phyloP scores from a whole-genome alignment of 2,888 invertebrate genomes.

The Entomobrya proxima region DNA sequence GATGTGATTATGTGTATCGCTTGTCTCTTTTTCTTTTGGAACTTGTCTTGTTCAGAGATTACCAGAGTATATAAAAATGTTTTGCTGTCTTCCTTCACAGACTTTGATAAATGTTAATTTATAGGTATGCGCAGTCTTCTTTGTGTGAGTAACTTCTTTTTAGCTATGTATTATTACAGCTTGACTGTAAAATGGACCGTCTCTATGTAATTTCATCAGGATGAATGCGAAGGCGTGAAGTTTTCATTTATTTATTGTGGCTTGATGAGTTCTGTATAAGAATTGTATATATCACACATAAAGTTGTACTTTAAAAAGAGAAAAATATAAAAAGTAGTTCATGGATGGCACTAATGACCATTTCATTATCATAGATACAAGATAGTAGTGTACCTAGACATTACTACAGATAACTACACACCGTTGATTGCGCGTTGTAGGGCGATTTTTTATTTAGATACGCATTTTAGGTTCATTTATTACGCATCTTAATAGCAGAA shows the following conservation, averaged over 20 bases:
- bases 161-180: not conserved
- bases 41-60: constrained; percentile 41
- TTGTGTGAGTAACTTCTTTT: not conserved
- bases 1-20: constrained; percentile 22
- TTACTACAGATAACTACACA: not conserved
- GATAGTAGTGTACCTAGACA: not conserved
- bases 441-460: constrained; percentile 8
- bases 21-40: not conserved
- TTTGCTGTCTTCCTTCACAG: constrained; percentile 14
- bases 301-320: not conserved
- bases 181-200: not conserved
- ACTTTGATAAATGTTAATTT: constrained; percentile 40
- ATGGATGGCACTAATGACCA: constrained; percentile 50
- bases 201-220: constrained; percentile 30
- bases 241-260: constrained; percentile 35
- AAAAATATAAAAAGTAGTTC: constrained; percentile 54
- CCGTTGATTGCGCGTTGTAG: not conserved
- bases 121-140: not conserved
- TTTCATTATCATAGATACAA: constrained; percentile 41
- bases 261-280: constrained; percentile 18
- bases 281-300: not conserved
- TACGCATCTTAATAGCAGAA: not conserved
- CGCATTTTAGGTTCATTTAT: not conserved
- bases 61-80: not conserved
- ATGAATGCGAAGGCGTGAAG: constrained; percentile 49